Base-by-base conservation (phyloP, 2,113 vertebrate genomes). In the Isurus oxyrinchus region DNA sequence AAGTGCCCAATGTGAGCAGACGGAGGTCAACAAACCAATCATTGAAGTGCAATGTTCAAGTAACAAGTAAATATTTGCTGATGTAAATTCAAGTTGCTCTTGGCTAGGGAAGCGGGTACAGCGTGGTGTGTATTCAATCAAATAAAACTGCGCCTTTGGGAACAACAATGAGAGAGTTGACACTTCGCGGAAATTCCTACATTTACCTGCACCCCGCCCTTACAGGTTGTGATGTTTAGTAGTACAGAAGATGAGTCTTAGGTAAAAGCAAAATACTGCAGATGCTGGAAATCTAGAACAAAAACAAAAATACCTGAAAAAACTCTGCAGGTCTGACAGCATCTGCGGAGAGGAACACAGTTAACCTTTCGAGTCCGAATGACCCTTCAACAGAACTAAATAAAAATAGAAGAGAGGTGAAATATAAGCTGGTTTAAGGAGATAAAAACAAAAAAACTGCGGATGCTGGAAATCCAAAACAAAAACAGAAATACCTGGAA, bases 21-120 rank as follows among this genome's bases (percentile, higher is more conserved):
- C 57, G 3, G 31, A 61, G 88, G 88, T 61, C 59, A 61, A 61
- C 88, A 93, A 93, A 93, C 88, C 88, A 93, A 93, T 93, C 88
- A 93, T 61, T 44, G 40, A 84, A 93, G 88, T 93, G 88, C 57
- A 94, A 94, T 19, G 90, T 94, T 63, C 90, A 94, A 94, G 59
- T 94, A 63, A 94, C 59, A 94, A 94, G 59, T 94, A 63, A 94
- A 94, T 66, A 94, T 94, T 94, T 94, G 90, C 57, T 94, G 90
- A 23, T 63, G 90, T 63, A 63, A 94, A 63, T 94, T 40, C 53
- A 63, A 76, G 90, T 94, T 94, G 14, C 35, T 94, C 61, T 40
- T 44, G 59, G 59, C 61, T 6, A n/a, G 31, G 40, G 27, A 91
- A 91, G 35, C 14, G 5, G 14, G 57, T 19, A 59, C 88, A 61